Evolutionary conservation across 1,140 invertebrate genomes (phyloP), one percentile per base, ranked within the genome.

Genomic region (Drosophila takahashii): DNA sequence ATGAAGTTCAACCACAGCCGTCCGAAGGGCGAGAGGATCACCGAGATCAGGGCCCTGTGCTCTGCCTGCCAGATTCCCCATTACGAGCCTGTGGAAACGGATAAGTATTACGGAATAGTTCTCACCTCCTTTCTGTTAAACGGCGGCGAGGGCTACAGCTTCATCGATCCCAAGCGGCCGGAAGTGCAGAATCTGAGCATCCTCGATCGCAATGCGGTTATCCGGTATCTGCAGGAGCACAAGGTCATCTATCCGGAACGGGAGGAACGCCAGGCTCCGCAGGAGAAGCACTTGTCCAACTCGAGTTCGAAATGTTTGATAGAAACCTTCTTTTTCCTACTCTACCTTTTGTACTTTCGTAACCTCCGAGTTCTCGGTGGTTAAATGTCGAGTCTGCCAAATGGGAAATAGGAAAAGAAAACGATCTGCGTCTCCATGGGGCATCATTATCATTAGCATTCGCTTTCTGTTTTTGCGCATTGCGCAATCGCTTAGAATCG

Each of bases 1-100:
- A 90, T 95, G 0, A 81, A 73, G 3, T 94, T 93, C 53, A 93
- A 95, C 87, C 92, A 93, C 65, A 84, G 92, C 9, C 90, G 92
- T 52, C 91, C 92, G 0, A 73, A 90, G 0, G 94, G 93, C 7
- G 91, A 91, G 6, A 91, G 94, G 13, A 92, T 95, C 0, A 83
- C 93, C 5, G 80, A 90, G 6, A 92, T 93, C 0, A 89, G 92
- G 78, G 93, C 93, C 0, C 74, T 93, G 1, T 95, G 94, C 77
- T 90, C 92, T 2, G 66, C 87, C 2, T 95, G 95, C 69, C 81
- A 64, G 11, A 90, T 95, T 9, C 92, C 93, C 0, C 10, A 51
- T 2, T 86, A 64, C 6, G 34, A 69, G 18, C 7, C 7, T 0
- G 36, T 86, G 0, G n/a, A 65, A 0, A 22, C 45, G 5, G 22